Conservation (phyloP, 2,797 vertebrate species). For the Cyclopterus lumpus region DNA sequence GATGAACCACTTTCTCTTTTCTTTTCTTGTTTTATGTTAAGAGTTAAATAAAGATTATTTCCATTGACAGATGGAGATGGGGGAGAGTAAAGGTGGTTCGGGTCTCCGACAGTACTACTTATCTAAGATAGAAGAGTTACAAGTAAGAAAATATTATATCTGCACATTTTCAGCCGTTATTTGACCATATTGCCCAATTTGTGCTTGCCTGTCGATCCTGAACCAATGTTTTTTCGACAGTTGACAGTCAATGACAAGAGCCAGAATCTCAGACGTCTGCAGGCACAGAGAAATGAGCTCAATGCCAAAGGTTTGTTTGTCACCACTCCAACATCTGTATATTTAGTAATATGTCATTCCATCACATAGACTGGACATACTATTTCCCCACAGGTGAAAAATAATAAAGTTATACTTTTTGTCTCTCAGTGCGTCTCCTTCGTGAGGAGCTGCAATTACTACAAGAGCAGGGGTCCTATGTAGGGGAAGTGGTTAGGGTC, state of each 20-base stretch:
- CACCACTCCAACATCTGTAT: not conserved
- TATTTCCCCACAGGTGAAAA: too few relatives aligned
- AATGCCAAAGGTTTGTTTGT: conserved; percentile 91
- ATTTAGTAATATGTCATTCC: not conserved
- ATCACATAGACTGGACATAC: not conserved
- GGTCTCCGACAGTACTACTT: conserved; percentile 97
- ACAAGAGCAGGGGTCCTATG: conserved; percentile 98
- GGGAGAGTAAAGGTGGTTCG: conserved; percentile 93
- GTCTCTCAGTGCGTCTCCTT: conserved; percentile 88
- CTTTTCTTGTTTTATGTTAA: not conserved
- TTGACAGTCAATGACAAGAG: conserved; percentile 97
- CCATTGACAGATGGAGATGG: conserved; percentile 92
- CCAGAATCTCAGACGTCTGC: conserved; percentile 95
- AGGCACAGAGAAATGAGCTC: conserved; percentile 97
- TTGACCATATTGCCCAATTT: not conserved
- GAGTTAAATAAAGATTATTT: not conserved
- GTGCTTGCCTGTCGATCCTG: not conserved
- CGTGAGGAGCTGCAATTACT: conserved; percentile 97
- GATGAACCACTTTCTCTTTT: not conserved
- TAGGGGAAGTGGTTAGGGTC: conserved; percentile 97
- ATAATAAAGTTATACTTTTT: not conserved
- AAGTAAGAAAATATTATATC: conserved; percentile 81
- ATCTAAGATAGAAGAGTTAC: conserved; percentile 98
- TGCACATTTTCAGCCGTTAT: not conserved
- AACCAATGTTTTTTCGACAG: conserved; percentile 70